A percentile compares a stretch with the other conserved stretches of the same genome.
Evolutionary conservation across 2,797 vertebrate species (phyloP).

Genomic region (Sebastes iracundus): DNA sequence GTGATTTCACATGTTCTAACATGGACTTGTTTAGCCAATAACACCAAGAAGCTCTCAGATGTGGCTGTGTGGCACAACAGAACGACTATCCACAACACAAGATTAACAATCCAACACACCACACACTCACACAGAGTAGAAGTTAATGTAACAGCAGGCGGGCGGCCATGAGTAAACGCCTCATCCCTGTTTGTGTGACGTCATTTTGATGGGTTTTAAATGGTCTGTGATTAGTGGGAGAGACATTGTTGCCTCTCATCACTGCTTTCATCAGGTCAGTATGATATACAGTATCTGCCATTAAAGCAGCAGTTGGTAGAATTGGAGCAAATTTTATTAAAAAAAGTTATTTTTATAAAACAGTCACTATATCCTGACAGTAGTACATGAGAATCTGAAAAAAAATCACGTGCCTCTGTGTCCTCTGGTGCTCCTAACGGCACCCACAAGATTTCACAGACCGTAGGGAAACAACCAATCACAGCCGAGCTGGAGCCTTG

Average conservation of each 20-base stretch:
- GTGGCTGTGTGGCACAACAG: background rate
- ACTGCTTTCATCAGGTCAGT: background rate
- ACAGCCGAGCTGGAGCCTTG: too few species aligned
- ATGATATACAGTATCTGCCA: background rate
- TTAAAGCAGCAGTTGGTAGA: too few species aligned
- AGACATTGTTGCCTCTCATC: background rate
- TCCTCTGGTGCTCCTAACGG: too few species aligned
- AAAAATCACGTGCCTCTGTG: too few species aligned
- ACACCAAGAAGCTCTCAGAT: conserved; percentile 1
- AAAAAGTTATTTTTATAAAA: too few species aligned
- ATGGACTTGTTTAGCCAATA: background rate
- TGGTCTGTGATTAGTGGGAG: conserved; percentile 3
- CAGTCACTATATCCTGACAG: too few species aligned
- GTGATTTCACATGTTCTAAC: background rate
- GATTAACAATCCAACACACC: background rate
- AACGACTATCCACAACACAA: background rate
- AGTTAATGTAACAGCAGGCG: background rate
- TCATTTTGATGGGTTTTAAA: conserved; percentile 6
- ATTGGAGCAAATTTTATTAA: too few species aligned
- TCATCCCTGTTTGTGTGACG: background rate
- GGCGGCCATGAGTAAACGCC: background rate
- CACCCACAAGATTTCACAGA: too few species aligned
- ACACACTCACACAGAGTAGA: background rate
- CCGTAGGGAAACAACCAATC: too few species aligned
- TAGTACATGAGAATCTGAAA: too few species aligned